A percentile compares a stretch with the other conserved stretches of the same genome.
These are phyloP conservation scores for Calonectris borealis DNA, from an alignment of 2,113 vertebrate species.

Conservation along the genomic window DNA sequence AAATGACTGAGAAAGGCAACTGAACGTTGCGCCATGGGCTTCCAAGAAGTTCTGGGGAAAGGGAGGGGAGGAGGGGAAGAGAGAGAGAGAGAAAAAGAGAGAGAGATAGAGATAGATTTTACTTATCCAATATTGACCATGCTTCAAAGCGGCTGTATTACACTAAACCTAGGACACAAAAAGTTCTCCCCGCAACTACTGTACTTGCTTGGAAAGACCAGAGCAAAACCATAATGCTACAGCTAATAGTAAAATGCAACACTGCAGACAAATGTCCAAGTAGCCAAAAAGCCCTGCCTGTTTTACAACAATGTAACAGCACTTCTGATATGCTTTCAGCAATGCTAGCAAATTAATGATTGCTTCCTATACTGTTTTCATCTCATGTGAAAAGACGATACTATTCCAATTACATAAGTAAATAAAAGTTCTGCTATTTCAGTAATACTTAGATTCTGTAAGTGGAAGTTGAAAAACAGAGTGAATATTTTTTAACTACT, in stretches of 20 bases:
- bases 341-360: background rate
- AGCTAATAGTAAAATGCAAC: background rate
- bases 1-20: conserved; percentile 70
- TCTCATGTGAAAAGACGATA: background rate
- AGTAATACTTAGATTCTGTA: background rate
- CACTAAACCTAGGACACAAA: background rate
- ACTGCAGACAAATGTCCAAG: background rate
- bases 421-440: background rate
- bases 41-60: conserved; percentile 69
- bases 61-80: background rate
- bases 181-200: background rate
- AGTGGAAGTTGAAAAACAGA: background rate
- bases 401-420: background rate
- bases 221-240: fast-evolving
- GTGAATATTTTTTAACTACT: background rate
- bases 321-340: background rate
- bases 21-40: conserved; percentile 64
- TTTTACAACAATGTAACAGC: background rate
- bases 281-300: background rate
- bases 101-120: background rate
- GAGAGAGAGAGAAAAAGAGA: background rate
- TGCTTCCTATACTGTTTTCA: background rate
- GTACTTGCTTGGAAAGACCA: background rate
- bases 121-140: background rate
- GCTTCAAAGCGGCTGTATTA: background rate